phyloP scores from a whole-genome alignment of 2,797 vertebrate genomes.

The Gymnodraco acuticeps region DNA sequence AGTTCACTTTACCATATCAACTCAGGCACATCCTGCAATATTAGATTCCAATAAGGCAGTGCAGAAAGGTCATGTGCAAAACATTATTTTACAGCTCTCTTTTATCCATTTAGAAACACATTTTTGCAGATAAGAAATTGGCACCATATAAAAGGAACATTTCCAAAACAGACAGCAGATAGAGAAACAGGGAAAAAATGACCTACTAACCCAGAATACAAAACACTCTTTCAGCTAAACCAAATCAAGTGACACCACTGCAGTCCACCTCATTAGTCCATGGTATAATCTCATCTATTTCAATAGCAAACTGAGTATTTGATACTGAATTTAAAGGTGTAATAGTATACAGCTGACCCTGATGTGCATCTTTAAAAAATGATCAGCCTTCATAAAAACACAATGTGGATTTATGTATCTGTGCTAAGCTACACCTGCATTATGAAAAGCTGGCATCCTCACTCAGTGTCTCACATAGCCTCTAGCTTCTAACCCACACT shows the following conservation, averaged over 20 bases:
- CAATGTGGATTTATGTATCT: constrained; percentile 5
- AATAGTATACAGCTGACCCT: neutral
- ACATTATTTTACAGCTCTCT: constrained; percentile 8
- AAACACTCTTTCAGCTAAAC: constrained; percentile 18
- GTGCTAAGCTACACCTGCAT: constrained; percentile 23
- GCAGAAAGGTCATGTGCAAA: neutral
- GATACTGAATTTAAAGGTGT: neutral
- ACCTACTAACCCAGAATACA: constrained; percentile 2
- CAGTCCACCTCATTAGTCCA: neutral
- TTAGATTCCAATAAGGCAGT: neutral
- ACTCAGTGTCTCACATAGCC: constrained; percentile 31
- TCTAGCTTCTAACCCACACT: constrained; percentile 49
- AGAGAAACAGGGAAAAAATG: neutral
- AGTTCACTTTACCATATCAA: neutral
- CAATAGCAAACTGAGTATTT: neutral
- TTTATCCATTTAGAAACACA: neutral
- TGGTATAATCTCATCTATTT: neutral
- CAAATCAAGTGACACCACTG: neutral
- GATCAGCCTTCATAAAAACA: constrained; percentile 22
- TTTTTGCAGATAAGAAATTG: constrained; percentile 2
- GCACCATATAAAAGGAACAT: constrained; percentile 15
- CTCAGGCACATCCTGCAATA: no score
- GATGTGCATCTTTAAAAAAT: neutral
- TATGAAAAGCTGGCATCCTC: constrained; percentile 33
- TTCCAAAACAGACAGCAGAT: neutral